Conservation (phyloP, 2,113 vertebrate genomes). For the Numida meleagris region DNA sequence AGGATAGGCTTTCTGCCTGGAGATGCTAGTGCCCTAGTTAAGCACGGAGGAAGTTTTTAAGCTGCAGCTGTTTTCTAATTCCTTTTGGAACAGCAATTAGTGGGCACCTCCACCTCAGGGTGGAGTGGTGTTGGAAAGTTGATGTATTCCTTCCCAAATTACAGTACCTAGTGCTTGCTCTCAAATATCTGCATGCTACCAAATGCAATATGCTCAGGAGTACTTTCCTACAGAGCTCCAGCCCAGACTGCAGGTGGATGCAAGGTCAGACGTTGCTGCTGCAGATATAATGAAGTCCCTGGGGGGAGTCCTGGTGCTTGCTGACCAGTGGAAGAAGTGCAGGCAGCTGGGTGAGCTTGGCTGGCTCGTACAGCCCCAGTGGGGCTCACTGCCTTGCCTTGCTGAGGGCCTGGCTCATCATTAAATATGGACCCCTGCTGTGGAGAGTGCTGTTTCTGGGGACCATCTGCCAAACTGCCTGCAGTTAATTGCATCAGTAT, state of each 20-base stretch:
- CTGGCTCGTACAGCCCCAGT: background rate
- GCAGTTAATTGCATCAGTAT: slow-evolving; percentile 20
- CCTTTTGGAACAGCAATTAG: rapidly evolving
- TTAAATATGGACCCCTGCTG: slow-evolving; percentile 44
- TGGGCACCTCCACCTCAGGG: background rate
- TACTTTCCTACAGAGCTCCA: background rate
- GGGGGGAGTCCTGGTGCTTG: background rate
- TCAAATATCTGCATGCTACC: background rate
- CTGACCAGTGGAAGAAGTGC: background rate
- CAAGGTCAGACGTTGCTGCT: background rate
- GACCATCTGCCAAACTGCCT: slow-evolving; percentile 54
- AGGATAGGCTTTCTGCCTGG: background rate
- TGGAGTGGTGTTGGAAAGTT: background rate
- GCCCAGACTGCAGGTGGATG: background rate
- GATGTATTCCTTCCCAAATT: background rate
- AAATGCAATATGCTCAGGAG: background rate
- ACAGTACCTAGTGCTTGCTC: background rate
- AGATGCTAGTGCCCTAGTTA: background rate
- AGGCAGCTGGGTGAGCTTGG: background rate
- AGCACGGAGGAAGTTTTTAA: background rate
- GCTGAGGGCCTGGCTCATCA: slow-evolving; percentile 29
- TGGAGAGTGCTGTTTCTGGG: slow-evolving; percentile 9
- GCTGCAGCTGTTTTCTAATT: background rate
- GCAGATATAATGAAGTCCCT: background rate
- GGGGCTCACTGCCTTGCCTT: slow-evolving; percentile 1